Conservation (phyloP, 1,140 invertebrate species). For the Calliopsis andreniformis region DNA sequence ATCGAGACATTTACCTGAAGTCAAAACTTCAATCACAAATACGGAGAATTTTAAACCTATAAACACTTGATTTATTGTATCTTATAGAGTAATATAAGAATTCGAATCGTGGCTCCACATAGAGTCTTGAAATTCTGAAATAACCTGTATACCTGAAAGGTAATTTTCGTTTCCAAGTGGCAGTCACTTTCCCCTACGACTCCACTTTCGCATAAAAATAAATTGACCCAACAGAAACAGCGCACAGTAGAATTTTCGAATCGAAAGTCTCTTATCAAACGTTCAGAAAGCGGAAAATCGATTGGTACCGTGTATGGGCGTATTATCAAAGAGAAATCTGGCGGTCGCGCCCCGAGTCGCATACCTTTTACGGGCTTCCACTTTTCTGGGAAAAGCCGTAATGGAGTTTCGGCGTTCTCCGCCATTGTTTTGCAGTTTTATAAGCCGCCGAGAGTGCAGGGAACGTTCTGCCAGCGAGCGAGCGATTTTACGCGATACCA, state of each 20-base stretch:
- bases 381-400: slow-evolving; percentile 46
- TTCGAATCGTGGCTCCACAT: too few relatives aligned
- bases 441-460: slow-evolving; percentile 44
- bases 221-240: too few relatives aligned
- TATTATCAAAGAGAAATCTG: slow-evolving; percentile 27
- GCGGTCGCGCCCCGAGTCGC: neutral
- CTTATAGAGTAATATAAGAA: too few relatives aligned
- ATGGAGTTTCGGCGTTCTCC: slow-evolving; percentile 57
- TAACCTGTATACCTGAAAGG: too few relatives aligned
- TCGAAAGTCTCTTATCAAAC: slow-evolving; percentile 2
- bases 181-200: too few relatives aligned
- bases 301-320: neutral
- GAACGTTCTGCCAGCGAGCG: slow-evolving; percentile 10
- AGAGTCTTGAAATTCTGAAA: too few relatives aligned
- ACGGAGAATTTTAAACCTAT: too few relatives aligned
- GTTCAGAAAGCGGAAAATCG: slow-evolving; percentile 10
- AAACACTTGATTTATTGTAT: too few relatives aligned
- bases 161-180: too few relatives aligned
- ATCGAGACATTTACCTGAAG: too few relatives aligned
- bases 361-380: slow-evolving; percentile 17
- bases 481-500: slow-evolving; percentile 8
- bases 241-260: slow-evolving; percentile 12
- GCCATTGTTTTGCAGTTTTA: slow-evolving; percentile 58
- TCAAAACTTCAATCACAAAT: too few relatives aligned
- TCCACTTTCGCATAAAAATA: too few relatives aligned